Evolutionary conservation across 2,797 vertebrate species (phyloP), one percentile per base, ranked within the genome.

Genomic region (Menidia menidia): DNA sequence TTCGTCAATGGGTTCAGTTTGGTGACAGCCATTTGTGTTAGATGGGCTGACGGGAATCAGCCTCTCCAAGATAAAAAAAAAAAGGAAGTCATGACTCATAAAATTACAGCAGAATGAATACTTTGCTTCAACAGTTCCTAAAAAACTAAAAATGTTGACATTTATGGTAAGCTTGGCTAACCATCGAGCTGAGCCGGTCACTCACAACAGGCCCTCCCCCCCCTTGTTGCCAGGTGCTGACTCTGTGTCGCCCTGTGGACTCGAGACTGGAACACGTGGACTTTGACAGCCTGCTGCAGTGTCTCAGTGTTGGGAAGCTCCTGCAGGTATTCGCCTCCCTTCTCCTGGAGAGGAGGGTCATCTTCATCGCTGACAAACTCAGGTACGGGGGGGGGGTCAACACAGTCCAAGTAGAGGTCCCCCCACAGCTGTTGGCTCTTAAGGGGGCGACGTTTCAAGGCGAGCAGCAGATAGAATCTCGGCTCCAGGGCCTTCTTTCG

Each of bases 221-320:
- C 3, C 50, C 32, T 8, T 55, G 50, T 30, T 25, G 15, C 16
- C 88, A 99, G 98, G 96, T 95, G 0, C 93, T 99, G 88, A 97
- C 97, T 32, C 91, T 99, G 68, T 96, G 96, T 78, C 95, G 98
- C 7, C 98, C 98, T 0, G 87, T 96, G 77, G 98, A 99, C 83
- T 99, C 98, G 1, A 92, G 98, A 2, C 76, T 99, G 31, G 98
- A 99, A 55, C 98, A 99, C 0, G 97, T 99, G 39, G 97, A 99
- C 89, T 99, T 99, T 1, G 95, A 96, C 64, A 96, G 95, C 78
- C 94, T 99, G 57, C 92, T 99, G 67, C 94, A 94, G 88, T 98
- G 97, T 68, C 93, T 99, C 6, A 95, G 96, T 0, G 93, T 96
- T 2, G 88, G 92, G 39, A 96, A 91, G 62, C 92, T 95, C 18